Conservation (phyloP, 2,888 invertebrate genomes). For the Ariolimax columbianus region DNA sequence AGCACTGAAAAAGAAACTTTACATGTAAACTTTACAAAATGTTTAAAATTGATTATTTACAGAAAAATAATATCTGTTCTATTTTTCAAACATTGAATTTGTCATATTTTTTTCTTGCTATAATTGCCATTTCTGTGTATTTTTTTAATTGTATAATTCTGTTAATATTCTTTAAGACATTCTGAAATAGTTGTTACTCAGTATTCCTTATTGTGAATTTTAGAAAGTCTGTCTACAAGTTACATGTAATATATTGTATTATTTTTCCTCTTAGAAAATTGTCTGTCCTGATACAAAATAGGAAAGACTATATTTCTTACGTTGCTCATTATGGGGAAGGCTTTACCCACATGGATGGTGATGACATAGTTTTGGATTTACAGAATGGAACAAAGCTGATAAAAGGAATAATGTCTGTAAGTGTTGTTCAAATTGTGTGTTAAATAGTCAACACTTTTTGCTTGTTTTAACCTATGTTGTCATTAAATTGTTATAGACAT, state of each 20-base stretch:
- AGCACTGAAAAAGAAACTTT: too few relatives aligned
- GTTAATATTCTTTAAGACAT: too few relatives aligned
- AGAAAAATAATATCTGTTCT: too few relatives aligned
- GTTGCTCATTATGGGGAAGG: constrained; percentile 42
- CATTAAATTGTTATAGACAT: too few relatives aligned
- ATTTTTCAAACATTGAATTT: too few relatives aligned
- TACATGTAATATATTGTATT: background rate
- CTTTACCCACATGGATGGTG: constrained; percentile 29
- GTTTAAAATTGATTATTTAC: too few relatives aligned
- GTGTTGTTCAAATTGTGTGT: constrained; percentile 7
- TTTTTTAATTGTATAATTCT: too few relatives aligned
- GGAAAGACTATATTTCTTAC: constrained; percentile 54
- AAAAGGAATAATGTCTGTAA: constrained; percentile 59
- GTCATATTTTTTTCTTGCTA: too few relatives aligned
- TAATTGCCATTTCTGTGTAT: too few relatives aligned
- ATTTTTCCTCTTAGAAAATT: constrained; percentile 13
- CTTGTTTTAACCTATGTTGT: too few relatives aligned
- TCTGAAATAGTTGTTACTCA: too few relatives aligned
- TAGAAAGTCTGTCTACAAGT: background rate
- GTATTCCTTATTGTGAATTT: background rate
- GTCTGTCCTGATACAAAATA: constrained; percentile 60
- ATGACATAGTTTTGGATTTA: constrained; percentile 54
- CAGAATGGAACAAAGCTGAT: constrained; percentile 51
- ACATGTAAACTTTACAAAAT: too few relatives aligned
- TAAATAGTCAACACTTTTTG: background rate